A percentile compares a stretch with the other conserved stretches of the same genome.
Evolutionary conservation across 2,113 vertebrate species (phyloP).

Genomic region (Procavia capensis): DNA sequence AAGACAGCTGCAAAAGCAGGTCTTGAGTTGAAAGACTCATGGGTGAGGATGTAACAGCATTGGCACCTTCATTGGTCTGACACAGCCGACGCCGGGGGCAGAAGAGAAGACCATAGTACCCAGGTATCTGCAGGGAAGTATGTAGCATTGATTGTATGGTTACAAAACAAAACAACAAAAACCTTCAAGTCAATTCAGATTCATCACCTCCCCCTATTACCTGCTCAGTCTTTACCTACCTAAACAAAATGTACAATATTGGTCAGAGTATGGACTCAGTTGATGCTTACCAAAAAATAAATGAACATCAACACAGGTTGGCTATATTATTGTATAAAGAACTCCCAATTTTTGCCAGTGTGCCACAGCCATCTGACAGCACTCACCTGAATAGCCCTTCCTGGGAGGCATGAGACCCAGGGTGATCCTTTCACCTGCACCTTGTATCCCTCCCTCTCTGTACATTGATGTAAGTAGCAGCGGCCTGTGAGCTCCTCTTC

Average conservation of each 20-base stretch:
- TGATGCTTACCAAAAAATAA: not conserved
- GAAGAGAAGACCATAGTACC: slow-evolving; percentile 85
- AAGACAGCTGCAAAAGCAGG: slow-evolving; percentile 39
- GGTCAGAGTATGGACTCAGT: not conserved
- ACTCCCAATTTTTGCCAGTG: not conserved
- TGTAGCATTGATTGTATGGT: not conserved
- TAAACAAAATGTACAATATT: not conserved
- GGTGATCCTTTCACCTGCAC: slow-evolving; percentile 86
- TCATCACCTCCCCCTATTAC: not conserved
- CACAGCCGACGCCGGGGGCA: slow-evolving; percentile 89
- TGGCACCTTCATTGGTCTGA: slow-evolving; percentile 29
- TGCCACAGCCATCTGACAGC: not conserved
- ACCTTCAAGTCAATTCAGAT: no score
- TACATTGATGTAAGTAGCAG: slow-evolving; percentile 91
- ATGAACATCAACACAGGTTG: not conserved
- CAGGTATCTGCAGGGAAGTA: slow-evolving; percentile 83
- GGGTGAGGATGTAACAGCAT: slow-evolving; percentile 6
- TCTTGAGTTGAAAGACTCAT: slow-evolving; percentile 54
- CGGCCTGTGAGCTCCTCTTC: slow-evolving; percentile 79
- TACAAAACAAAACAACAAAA: not conserved
- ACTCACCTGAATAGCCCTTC: slow-evolving; percentile 86
- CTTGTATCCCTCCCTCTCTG: slow-evolving; percentile 85
- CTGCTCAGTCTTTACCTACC: not conserved
- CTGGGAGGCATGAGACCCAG: slow-evolving; percentile 89
- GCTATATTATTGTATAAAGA: not conserved